phyloP scores from a whole-genome alignment of 2,797 vertebrate species.

The Squalus acanthias region DNA sequence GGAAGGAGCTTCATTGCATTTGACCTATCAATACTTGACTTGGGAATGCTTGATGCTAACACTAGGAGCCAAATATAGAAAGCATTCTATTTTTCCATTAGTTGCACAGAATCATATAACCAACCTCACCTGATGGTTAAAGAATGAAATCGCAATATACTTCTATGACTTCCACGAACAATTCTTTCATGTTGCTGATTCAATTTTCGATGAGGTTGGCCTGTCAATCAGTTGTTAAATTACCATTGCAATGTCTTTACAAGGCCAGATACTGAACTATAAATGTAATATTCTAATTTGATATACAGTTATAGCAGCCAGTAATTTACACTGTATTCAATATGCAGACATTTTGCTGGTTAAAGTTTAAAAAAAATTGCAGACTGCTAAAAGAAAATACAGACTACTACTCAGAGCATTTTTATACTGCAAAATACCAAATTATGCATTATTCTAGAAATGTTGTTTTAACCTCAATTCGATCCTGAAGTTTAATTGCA shows the following conservation, averaged over 20 bases:
- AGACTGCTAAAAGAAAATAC: neutral
- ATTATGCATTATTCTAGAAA: neutral
- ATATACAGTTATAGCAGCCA: neutral
- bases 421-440: neutral
- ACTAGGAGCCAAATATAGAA: neutral
- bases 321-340: neutral
- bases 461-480: neutral
- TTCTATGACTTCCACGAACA: neutral
- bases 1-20: neutral
- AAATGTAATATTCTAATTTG: neutral
- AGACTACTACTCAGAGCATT: neutral
- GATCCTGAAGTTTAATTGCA: neutral
- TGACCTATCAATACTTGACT: neutral
- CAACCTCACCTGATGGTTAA: neutral
- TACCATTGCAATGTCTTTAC: neutral
- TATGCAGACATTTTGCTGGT: neutral
- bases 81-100: neutral
- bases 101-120: neutral
- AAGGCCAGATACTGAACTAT: neutral
- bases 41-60: neutral
- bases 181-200: neutral
- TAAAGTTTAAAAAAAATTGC: neutral
- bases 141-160: neutral
- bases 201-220: neutral
- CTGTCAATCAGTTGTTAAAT: neutral